Evolutionary conservation across 2,888 invertebrate genomes (phyloP).

Genomic region (Morpho achilles): DNA sequence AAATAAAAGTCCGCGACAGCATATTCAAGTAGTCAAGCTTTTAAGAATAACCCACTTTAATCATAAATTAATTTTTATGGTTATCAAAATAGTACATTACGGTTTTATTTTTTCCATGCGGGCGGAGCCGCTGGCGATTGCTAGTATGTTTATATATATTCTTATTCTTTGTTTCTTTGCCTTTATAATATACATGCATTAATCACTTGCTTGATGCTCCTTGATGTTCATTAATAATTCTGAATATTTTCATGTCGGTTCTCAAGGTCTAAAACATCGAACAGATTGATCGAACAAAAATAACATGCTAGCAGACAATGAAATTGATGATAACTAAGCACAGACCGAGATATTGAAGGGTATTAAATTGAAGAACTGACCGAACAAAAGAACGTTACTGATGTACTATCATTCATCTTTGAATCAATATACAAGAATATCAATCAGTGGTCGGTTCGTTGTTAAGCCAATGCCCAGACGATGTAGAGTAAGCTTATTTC

Average conservation of each 20-base stretch:
- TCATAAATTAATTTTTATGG: too few species aligned
- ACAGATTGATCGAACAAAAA: slow-evolving; percentile 13
- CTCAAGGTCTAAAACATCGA: slow-evolving; percentile 6
- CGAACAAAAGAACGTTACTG: slow-evolving; percentile 23
- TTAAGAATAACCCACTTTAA: too few species aligned
- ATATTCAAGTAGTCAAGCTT: too few species aligned
- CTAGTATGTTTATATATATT: too few species aligned
- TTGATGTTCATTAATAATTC: not conserved
- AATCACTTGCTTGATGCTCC: too few species aligned
- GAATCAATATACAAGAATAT: slow-evolving; percentile 50
- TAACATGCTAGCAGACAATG: slow-evolving; percentile 16
- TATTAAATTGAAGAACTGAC: slow-evolving; percentile 26
- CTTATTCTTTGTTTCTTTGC: too few species aligned
- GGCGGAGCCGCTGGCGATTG: too few species aligned
- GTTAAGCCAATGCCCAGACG: slow-evolving; percentile 54
- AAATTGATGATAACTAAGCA: slow-evolving; percentile 21
- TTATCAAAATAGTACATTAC: too few species aligned
- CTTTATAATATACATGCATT: too few species aligned
- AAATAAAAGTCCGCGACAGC: too few species aligned
- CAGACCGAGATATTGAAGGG: slow-evolving; percentile 24
- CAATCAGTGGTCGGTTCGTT: slow-evolving; percentile 59
- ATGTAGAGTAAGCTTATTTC: slow-evolving; percentile 21
- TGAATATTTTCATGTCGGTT: not conserved
- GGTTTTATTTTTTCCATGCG: too few species aligned
- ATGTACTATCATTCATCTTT: slow-evolving; percentile 19